These are phyloP conservation scores for Aegithalos caudatus DNA, from an alignment of 2,113 vertebrate genomes.

Conservation along the genomic window DNA sequence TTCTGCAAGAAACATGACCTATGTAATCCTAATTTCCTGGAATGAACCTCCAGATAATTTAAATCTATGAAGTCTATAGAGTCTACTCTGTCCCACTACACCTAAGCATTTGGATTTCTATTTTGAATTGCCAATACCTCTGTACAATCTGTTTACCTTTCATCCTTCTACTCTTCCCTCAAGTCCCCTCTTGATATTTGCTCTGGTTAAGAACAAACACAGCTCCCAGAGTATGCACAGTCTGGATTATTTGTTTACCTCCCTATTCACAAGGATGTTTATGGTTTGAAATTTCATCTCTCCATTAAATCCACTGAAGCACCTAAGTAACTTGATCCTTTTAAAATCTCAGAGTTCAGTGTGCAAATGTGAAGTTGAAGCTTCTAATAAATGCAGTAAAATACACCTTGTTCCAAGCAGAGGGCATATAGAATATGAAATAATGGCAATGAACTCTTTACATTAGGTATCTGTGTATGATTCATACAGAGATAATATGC, in stretches of 20 bases:
- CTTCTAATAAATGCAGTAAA: not conserved
- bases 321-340: not conserved
- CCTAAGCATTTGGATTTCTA: not conserved
- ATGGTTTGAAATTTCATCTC: not conserved
- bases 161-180: not conserved
- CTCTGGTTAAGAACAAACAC: not conserved
- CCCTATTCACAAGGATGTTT: not conserved
- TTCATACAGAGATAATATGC: not conserved
- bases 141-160: not conserved
- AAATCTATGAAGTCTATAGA: not conserved
- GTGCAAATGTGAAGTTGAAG: not conserved
- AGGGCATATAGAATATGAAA: not conserved
- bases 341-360: not conserved
- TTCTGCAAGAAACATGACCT: not conserved
- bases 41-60: not conserved
- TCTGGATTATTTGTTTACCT: slow-evolving; percentile 4
- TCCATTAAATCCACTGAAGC: not conserved
- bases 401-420: not conserved
- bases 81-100: not conserved
- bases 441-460: not conserved
- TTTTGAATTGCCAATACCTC: not conserved
- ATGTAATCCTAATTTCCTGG: not conserved
- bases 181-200: not conserved
- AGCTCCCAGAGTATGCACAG: not conserved
- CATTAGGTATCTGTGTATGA: not conserved